A percentile compares a stretch with the other conserved stretches of the same genome.
Evolutionary conservation across 2,888 invertebrate genomes (phyloP).

Genomic region (Drosophila testacea): DNA sequence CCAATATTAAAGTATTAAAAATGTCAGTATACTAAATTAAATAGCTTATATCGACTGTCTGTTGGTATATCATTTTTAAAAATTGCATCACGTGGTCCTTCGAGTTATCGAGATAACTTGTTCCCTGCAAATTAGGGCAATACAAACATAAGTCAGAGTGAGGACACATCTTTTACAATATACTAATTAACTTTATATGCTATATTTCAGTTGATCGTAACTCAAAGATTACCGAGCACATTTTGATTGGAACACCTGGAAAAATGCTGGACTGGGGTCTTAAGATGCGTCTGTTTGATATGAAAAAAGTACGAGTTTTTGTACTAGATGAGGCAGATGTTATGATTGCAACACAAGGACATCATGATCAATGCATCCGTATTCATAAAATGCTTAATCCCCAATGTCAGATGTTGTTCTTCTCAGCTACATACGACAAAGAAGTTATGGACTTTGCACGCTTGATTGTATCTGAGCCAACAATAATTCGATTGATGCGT

Average conservation of each 20-base stretch:
- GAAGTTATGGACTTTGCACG: conserved; percentile 99
- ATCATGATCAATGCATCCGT: conserved; percentile 97
- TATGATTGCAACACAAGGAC: conserved; percentile 99
- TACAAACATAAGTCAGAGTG: no score
- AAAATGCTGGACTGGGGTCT: conserved; percentile 97
- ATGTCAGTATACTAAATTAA: not conserved
- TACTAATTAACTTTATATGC: not conserved
- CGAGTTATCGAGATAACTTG: no score
- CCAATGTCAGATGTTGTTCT: conserved; percentile 98
- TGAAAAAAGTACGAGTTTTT: conserved; percentile 95
- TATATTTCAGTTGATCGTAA: conserved; percentile 87
- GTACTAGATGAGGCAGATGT: conserved; percentile 99
- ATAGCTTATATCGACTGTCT: not conserved
- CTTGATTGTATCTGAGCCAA: conserved; percentile 95
- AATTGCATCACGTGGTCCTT: not conserved
- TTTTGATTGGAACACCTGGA: conserved; percentile 99
- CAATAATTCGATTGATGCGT: conserved; percentile 93
- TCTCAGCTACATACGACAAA: conserved; percentile 98
- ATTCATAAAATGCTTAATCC: conserved; percentile 90
- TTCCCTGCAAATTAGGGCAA: no score
- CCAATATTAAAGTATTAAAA: no score
- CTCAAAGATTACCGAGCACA: conserved; percentile 92
- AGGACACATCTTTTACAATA: not conserved
- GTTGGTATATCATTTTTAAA: not conserved
- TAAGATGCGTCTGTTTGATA: conserved; percentile 94